Percentiles rank a stretch among this genome's conserved stretches.
phyloP scores from a whole-genome alignment of 2,888 invertebrate genomes.

The Ypsolopha scabrella region DNA sequence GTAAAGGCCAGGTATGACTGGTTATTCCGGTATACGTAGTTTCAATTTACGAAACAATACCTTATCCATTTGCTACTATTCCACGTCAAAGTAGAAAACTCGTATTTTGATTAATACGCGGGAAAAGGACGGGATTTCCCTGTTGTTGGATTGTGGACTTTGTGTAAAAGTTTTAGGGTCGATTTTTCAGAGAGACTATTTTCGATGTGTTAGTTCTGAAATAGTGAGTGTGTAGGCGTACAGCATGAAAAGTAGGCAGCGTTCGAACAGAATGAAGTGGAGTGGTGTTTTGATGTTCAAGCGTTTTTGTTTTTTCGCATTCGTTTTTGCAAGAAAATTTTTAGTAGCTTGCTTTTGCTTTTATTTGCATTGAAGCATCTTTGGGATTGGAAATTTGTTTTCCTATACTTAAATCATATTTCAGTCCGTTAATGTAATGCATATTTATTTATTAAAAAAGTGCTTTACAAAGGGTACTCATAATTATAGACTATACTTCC shows the following conservation, averaged over 20 bases:
- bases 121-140: constrained; percentile 54
- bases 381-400: background rate
- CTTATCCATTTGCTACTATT: constrained; percentile 68
- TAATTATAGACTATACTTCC: background rate
- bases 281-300: constrained; percentile 9
- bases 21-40: constrained; percentile 51
- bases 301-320: constrained; percentile 10
- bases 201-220: constrained; percentile 40
- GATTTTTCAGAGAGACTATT: constrained; percentile 29
- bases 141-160: constrained; percentile 29
- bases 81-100: constrained; percentile 67
- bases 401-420: background rate
- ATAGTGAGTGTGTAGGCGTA: constrained; percentile 66
- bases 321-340: background rate
- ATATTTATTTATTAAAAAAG: background rate
- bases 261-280: constrained; percentile 55
- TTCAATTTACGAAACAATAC: constrained; percentile 69
- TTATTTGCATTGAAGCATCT: too few species aligned
- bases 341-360: too few species aligned
- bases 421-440: background rate
- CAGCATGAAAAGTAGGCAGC: constrained; percentile 67
- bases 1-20: constrained; percentile 28
- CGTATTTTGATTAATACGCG: constrained; percentile 69
- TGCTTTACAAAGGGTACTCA: background rate
- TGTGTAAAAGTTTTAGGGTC: constrained; percentile 28